Conservation (phyloP, 2,888 invertebrate genomes). For the Aplocera efformata region DNA sequence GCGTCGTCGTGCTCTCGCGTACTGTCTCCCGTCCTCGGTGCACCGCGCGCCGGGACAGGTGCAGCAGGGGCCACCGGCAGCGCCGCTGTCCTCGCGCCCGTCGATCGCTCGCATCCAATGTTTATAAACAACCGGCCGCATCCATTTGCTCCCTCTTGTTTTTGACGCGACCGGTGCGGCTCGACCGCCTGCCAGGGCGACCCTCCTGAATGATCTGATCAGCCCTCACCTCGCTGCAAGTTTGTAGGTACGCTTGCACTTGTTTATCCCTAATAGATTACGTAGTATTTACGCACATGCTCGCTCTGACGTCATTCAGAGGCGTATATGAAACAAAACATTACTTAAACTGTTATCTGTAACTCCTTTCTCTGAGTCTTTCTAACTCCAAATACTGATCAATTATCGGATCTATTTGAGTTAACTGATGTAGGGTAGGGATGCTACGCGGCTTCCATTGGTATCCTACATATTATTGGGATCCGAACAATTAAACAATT, state of each 20-base stretch:
- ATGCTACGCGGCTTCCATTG: no score
- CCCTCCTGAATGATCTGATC: slow-evolving; percentile 41
- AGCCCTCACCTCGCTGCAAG: slow-evolving; percentile 32
- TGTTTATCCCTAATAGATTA: slow-evolving; percentile 41
- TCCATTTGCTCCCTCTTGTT: slow-evolving; percentile 61
- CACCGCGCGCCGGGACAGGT: slow-evolving; percentile 53
- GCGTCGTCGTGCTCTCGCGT: slow-evolving; percentile 34
- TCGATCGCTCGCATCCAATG: slow-evolving; percentile 51
- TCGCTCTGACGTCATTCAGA: slow-evolving; percentile 30
- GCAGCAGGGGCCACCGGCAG: slow-evolving; percentile 56
- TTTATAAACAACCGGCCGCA: slow-evolving; percentile 77
- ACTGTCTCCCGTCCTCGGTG: slow-evolving; percentile 43
- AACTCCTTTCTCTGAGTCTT: no score
- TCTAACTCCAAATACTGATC: not conserved
- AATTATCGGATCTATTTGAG: no score
- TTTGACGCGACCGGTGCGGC: slow-evolving; percentile 48
- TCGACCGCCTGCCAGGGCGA: slow-evolving; percentile 49
- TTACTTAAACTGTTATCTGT: no score
- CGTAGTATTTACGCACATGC: slow-evolving; percentile 29
- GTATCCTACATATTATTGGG: no score
- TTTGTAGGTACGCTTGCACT: slow-evolving; percentile 61
- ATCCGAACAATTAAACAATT: no score
- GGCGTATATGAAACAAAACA: no score
- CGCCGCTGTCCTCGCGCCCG: slow-evolving; percentile 32
- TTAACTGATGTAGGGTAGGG: no score